Evolutionary conservation across 2,888 invertebrate genomes (phyloP), one percentile per base, ranked within the genome.

Genomic region (Willowsia nigromaculata): DNA sequence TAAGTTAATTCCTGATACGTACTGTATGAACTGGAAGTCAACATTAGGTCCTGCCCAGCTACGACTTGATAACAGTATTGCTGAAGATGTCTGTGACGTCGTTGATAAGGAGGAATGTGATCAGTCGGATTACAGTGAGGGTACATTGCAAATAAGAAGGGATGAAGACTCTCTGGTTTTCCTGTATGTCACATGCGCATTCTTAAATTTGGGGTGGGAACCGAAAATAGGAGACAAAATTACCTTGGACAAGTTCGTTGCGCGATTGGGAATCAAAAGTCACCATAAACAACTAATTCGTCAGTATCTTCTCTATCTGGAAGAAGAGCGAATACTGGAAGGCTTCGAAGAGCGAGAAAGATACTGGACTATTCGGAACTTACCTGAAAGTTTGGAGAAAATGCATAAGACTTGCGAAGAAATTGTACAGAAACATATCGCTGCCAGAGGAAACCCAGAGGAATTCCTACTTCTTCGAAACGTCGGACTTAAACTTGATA

Each of bases 1-100:
- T 30, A 74, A 82, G 15, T 50, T 53, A 11, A 59, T 90, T 7
- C 90, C 90, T 0, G 81, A 59, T 0, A 11, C 71, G 27, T 89
- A 78, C 59, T 59, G 85, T n/a, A 80, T 80, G 30, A 37, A 68
- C 18, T 90, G 90, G 90, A 65, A 86, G 25, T 18, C 83, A 7
- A 78, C 78, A 0, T 3, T 65, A 2, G 90, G 88, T 3, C 85
- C 88, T 0, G 5, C 4, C 0, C 59, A 85, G 0, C 25, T 37
- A 2, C 22, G 76, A 1, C 30, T 68, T 9, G 56, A 82, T n/a
- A n/a, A n/a, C n/a, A n/a, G n/a, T n/a, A n/a, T n/a, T 0, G 13
- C 43, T 18, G 65, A 80, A 22, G 30, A 62, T 1, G 50, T 30
- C 5, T n/a, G n/a, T n/a, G 85, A 68, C 13, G 18, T 43, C 5